Evolutionary conservation across 2,888 invertebrate species (phyloP).

Genomic region (Morpho achilles): DNA sequence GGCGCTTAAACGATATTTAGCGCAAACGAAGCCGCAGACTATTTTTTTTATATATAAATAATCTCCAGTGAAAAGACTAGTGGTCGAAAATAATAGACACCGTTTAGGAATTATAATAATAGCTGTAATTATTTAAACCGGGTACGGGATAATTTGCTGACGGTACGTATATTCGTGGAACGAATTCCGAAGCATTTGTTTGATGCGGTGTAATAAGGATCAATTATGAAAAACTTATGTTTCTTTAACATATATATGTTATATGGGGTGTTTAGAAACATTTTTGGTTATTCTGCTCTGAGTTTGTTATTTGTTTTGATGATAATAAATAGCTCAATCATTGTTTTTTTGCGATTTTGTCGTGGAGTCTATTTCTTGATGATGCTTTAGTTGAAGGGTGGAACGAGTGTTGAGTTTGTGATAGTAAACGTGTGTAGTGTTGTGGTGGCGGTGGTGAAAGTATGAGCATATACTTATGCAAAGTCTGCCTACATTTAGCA

Average conservation of each 20-base stretch:
- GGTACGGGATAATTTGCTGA: slow-evolving; percentile 55
- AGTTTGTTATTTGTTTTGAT: not conserved
- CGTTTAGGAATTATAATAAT: slow-evolving; percentile 63
- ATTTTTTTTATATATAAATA: too few relatives aligned
- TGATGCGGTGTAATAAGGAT: slow-evolving; percentile 75
- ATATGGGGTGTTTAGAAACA: not conserved
- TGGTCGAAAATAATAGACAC: slow-evolving; percentile 25
- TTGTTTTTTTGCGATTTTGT: too few relatives aligned
- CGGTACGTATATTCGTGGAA: slow-evolving; percentile 70
- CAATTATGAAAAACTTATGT: slow-evolving; percentile 71
- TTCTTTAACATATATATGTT: slow-evolving; percentile 31
- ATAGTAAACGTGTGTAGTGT: too few relatives aligned
- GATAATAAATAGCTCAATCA: too few relatives aligned
- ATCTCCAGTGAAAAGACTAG: slow-evolving; percentile 13
- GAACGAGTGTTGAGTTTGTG: too few relatives aligned
- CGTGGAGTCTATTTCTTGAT: too few relatives aligned
- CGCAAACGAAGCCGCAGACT: too few relatives aligned
- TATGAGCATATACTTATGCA: too few relatives aligned
- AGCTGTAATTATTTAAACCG: slow-evolving; percentile 51
- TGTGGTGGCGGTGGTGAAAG: too few relatives aligned
- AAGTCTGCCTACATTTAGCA: too few relatives aligned
- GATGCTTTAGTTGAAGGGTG: too few relatives aligned
- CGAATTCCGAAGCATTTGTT: slow-evolving; percentile 74
- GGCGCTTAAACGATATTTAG: too few relatives aligned
- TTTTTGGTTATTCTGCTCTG: not conserved